Evolutionary conservation across 1,140 invertebrate species (phyloP), one percentile per base, ranked within the genome.

Genomic region (Himalopsyche phryganea): DNA sequence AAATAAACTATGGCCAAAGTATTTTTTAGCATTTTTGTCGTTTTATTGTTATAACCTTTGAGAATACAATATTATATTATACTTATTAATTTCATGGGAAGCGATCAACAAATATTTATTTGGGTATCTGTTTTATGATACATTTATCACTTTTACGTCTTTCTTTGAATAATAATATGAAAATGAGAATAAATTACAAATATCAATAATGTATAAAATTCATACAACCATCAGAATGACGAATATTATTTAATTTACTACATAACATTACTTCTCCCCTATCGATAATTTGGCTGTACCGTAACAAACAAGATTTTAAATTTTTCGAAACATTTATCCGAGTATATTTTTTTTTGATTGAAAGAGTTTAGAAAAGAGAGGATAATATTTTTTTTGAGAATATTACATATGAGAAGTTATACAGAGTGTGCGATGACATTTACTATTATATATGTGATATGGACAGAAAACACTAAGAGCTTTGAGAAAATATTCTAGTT

Each of bases 81-180:
- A 49, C 23, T 28, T 28, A 28, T 13, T 40, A 5, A 50, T 50
- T 14, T 57, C 44, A 56, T 33, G 53, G 41, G 54, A 57, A 57
- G 54, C 54, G 15, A 42, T 50, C 17, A 19, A 42, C 20, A 50
- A 50, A 50, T 56, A 18, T 46, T 58, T 52, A 55, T 13, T 40
- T 58, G 41, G 59, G 52, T 44, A 48, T 55, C 51, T 60, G 47
- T 48, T 56, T n/a, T 64, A 64, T 64, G 58, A 56, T 64, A 60
- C 57, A 64, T 60, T 56, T 56, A 63, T 63, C 61, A 63, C 61
- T 60, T 60, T 64, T 63, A 32, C 55, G 62, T 64, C 62, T 64
- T 64, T 64, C 62, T 41, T 53, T 60, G 46, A 55, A 51, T 52
- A 61, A 60, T 28, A 60, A 50, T 61, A 61, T 40, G 46, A 56